Base-by-base conservation (phyloP, 2,888 invertebrate genomes). In the Trichopria drosophilae region DNA sequence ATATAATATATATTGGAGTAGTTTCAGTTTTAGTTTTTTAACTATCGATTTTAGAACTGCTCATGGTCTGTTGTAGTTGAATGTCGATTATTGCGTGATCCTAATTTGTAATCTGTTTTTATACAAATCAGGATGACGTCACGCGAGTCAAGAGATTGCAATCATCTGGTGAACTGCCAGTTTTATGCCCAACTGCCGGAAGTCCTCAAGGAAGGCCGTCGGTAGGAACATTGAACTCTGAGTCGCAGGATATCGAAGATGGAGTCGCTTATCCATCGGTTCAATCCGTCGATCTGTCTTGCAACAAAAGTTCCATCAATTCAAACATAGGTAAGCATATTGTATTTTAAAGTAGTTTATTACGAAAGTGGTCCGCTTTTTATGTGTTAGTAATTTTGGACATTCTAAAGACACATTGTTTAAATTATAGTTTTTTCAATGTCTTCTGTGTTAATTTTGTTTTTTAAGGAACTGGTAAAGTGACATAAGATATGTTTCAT, bases 191-290 rank as follows among this genome's bases (percentile, higher is more conserved):
- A 24, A 43, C 60, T 28, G 44, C 65, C 12, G 66, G 61, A 15
- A 73, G 65, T 55, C 60, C 67, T 15, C 71, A 71, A 34, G 66
- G 72, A 26, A 65, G 72, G 52, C 69, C 68, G 29, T 71, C 73
- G 3, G 65, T 68, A 16, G 65, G 61, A 37, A 67, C 67, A 18
- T 55, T 69, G 15, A 65, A 63, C 45, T 53, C 66, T 0, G 73
- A 75, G 20, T 66, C 67, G 19, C 64, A 65, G 43, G 74, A 74
- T 40, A 41, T 58, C 3, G 75, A 75, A 2, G 74, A 73, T 13
- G 66, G 62, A 5, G 44, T 62, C 6, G 55, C 65, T 3, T 51
- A 60, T 5, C 51, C 68, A 5, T 52, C 60, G 4, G 55, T 59
- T 26, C 60, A 62, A n/a, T 47, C 55, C n/a, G 51, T 57, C 15